These are phyloP conservation scores for Petrosia ficiformis DNA, from an alignment of 37 sponge, comb jelly and placozoan species.

Conservation along the genomic window DNA sequence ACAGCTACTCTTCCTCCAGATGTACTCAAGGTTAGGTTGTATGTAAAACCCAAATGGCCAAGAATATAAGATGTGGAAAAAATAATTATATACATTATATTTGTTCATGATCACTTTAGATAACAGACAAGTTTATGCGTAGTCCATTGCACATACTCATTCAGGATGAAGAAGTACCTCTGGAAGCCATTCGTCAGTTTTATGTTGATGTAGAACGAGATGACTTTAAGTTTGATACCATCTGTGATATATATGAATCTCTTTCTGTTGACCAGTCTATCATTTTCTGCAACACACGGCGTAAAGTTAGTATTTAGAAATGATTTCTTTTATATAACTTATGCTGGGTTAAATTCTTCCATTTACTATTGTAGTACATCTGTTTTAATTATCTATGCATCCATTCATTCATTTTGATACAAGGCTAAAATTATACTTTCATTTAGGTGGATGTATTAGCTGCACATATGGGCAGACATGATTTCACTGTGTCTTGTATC, in stretches of 20 bases:
- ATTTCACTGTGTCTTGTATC: conserved; percentile 19
- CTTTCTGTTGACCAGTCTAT: conserved; percentile 16
- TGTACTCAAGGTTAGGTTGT: conserved; percentile 3
- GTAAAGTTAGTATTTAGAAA: too few species aligned
- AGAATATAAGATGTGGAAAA: background rate
- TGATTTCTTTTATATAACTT: too few species aligned
- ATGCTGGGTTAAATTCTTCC: too few species aligned
- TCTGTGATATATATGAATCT: conserved; percentile 28
- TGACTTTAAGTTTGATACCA: conserved; percentile 12
- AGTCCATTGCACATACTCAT: conserved; percentile 13
- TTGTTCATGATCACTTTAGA: background rate
- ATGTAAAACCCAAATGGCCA: too few species aligned
- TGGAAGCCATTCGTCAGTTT: conserved; percentile 24
- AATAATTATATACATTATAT: background rate
- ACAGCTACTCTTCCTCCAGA: conserved; percentile 28
- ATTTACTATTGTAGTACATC: too few species aligned
- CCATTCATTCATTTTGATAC: too few species aligned
- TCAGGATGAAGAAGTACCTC: conserved; percentile 14
- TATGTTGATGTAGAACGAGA: conserved; percentile 30
- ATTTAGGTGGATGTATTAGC: conserved; percentile 8
- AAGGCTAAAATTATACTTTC: background rate
- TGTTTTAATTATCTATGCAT: too few species aligned
- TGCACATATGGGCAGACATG: background rate
- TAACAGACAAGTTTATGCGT: conserved; percentile 18
- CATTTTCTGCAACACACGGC: conserved; percentile 23